Evolutionary conservation across 2,888 invertebrate genomes (phyloP).

Genomic region (Nemapogon koenigi): DNA sequence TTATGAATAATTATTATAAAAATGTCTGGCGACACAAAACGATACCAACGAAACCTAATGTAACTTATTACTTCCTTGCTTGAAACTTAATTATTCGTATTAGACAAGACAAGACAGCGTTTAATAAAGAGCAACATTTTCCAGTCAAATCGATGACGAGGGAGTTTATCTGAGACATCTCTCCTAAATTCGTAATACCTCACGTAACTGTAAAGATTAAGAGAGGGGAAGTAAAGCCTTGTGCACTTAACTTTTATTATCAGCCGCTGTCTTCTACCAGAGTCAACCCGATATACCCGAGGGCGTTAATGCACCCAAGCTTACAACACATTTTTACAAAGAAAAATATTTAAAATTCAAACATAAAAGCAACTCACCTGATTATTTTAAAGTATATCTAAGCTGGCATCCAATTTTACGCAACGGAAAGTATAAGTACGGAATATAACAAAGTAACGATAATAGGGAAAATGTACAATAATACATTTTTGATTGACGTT

Average conservation of each 20-base stretch:
- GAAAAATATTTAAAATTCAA: neutral
- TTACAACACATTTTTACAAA: constrained; percentile 8
- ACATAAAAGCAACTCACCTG: neutral
- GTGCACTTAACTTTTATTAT: constrained; percentile 56
- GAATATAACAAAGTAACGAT: neutral
- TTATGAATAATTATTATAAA: too few relatives aligned
- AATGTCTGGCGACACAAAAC: too few relatives aligned
- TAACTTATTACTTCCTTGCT: too few relatives aligned
- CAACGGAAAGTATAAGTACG: neutral
- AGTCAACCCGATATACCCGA: constrained; percentile 32
- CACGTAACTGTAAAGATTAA: constrained; percentile 58
- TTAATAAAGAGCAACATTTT: constrained; percentile 9
- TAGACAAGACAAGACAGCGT: constrained; percentile 5
- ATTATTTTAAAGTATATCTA: neutral
- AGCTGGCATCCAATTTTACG: neutral
- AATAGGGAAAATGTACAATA: constrained; percentile 6
- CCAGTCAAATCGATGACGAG: constrained; percentile 29
- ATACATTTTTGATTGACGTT: constrained; percentile 8
- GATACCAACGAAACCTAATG: too few relatives aligned
- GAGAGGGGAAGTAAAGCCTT: constrained; percentile 26
- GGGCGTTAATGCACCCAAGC: constrained; percentile 30
- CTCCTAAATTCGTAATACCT: constrained; percentile 62
- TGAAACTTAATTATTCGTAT: too few relatives aligned
- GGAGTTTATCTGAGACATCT: constrained; percentile 24
- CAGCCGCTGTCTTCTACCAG: constrained; percentile 24